Percentiles rank a stretch among this genome's conserved stretches.
phyloP scores from a whole-genome alignment of 2,888 invertebrate species.

The Cataglyphis rosenhaueri region DNA sequence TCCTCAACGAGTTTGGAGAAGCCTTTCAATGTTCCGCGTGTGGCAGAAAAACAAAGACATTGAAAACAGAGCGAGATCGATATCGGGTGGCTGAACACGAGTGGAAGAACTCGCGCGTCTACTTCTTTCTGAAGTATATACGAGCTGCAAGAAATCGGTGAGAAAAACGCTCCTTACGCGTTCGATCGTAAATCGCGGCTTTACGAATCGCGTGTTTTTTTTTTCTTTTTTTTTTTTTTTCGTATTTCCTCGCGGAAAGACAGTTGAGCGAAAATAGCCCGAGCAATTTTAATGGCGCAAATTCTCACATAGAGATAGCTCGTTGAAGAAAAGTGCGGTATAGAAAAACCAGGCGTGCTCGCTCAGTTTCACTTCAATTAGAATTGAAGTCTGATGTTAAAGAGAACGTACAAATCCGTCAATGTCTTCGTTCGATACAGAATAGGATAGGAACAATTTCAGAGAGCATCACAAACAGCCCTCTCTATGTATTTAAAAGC shows the following conservation, averaged over 20 bases:
- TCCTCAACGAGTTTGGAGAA: slow-evolving; percentile 55
- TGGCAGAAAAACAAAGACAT: slow-evolving; percentile 56
- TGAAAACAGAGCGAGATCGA: slow-evolving; percentile 55
- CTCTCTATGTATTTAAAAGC: slow-evolving; percentile 26
- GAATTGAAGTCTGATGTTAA: slow-evolving; percentile 51
- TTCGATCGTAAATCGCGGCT: slow-evolving; percentile 50
- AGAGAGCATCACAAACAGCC: slow-evolving; percentile 18
- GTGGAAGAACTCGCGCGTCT: slow-evolving; percentile 51
- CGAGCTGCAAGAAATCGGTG: slow-evolving; percentile 42
- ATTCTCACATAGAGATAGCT: slow-evolving; percentile 51
- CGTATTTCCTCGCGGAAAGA: slow-evolving; percentile 25
- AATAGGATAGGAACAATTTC: slow-evolving; percentile 23
- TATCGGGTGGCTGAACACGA: slow-evolving; percentile 49
- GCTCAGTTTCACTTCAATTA: slow-evolving; percentile 50
- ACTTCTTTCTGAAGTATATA: slow-evolving; percentile 43
- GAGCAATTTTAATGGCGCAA: slow-evolving; percentile 50
- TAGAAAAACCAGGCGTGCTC: slow-evolving; percentile 43
- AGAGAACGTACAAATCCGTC: slow-evolving; percentile 47
- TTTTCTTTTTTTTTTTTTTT: slow-evolving; percentile 24
- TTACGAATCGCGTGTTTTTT: slow-evolving; percentile 27
- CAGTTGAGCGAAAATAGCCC: slow-evolving; percentile 47
- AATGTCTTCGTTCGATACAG: slow-evolving; percentile 46
- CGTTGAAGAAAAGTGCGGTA: slow-evolving; percentile 37
- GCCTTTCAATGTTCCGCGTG: slow-evolving; percentile 56
- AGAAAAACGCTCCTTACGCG: slow-evolving; percentile 44